Conservation (phyloP, 2,888 invertebrate genomes). For the Pammene aurita region DNA sequence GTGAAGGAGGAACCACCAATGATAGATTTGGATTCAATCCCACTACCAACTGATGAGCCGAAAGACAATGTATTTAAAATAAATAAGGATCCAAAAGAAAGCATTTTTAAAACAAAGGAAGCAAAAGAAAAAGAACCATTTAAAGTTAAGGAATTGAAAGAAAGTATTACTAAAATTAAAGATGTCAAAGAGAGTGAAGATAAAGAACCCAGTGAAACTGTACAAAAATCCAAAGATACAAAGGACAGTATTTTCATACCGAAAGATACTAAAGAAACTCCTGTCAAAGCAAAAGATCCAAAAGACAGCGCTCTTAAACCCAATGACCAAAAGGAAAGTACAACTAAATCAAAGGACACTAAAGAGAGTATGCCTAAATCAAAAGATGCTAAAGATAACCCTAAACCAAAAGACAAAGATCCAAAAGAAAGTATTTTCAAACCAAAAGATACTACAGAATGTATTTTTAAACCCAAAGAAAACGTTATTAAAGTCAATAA, state of each 20-base stretch:
- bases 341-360: conserved; percentile 17
- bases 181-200: conserved; percentile 23
- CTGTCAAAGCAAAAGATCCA: conserved; percentile 25
- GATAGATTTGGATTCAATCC: conserved; percentile 37
- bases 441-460: conserved; percentile 26
- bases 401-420: conserved; percentile 34
- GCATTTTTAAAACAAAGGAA: conserved; percentile 27
- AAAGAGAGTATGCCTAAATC: conserved; percentile 21
- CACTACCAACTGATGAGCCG: conserved; percentile 34
- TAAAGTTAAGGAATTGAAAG: conserved; percentile 34
- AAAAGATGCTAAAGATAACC: conserved; percentile 23
- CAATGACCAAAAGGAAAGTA: conserved; percentile 23
- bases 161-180: conserved; percentile 30
- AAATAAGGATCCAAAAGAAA: conserved; percentile 33
- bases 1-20: conserved; percentile 31
- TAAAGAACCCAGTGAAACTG: conserved; percentile 20
- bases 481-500: conserved; percentile 24
- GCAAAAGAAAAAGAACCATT: conserved; percentile 21
- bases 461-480: conserved; percentile 26
- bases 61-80: conserved; percentile 34
- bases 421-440: conserved; percentile 32
- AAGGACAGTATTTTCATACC: conserved; percentile 24
- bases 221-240: conserved; percentile 14
- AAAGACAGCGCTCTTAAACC: conserved; percentile 16
- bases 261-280: conserved; percentile 29